Evolutionary conservation across 2,797 vertebrate genomes (phyloP), one percentile per base, ranked within the genome.

Genomic region (Phataginus tetradactyla): DNA sequence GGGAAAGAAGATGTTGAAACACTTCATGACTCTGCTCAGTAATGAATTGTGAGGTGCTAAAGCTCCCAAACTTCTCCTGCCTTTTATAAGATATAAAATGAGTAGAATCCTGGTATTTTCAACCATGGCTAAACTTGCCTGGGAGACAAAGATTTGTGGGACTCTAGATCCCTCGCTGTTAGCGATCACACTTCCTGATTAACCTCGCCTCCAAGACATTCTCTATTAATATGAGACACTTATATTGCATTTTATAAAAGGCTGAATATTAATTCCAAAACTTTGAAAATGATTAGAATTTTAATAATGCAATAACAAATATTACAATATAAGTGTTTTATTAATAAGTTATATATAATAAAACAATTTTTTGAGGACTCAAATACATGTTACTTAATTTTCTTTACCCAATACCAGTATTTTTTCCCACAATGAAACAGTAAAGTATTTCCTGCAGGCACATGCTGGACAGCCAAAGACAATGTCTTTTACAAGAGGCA

Each of bases 301-400:
- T 69, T 34, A 53, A 66, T 55, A 90, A 80, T 64, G 29, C 79
- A 95, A 71, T 64, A 68, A 66, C 49, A 81, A 77, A 42, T 63
- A 83, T 90, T 79, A 55, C 15, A 37, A 57, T n/a, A 55, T 32
- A 53, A 45, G 42, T 10, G 42, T 45, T 45, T 25, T 94, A 89
- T 77, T 91, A 72, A 42, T 66, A 72, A 90, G 68, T 53, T 49
- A 83, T 88, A 66, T 83, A 77, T 37, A 69, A 49, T 55, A 72
- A 87, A 74, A 55, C 78, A 81, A 49, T 75, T 63, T 63, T 94
- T 80, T 55, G 64, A 78, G 53, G 23, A 61, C 55, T 87, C 53
- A 84, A 32, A 37, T 86, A 90, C 15, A 37, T 59, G 37, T 29
- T 89, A 72, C 78, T 96, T 86, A 81, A 86, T 92, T 94, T 86